Conservation (phyloP, 2,113 vertebrate genomes). For the Tonatia bakeri region DNA sequence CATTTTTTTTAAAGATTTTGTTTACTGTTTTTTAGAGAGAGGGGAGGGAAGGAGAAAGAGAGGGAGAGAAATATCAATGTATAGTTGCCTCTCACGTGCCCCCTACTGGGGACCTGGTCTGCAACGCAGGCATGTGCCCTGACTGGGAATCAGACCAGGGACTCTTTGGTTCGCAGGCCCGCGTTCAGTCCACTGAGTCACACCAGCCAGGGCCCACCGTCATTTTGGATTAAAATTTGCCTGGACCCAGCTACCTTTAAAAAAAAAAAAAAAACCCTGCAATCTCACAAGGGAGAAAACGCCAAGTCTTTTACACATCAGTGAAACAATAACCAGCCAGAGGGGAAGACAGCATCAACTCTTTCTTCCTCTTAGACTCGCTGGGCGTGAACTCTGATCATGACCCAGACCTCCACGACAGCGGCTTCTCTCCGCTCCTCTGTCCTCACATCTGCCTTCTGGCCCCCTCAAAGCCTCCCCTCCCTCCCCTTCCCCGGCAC, state of each 20-base stretch:
- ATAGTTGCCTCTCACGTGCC: too few relatives aligned
- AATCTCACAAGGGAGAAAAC: not conserved
- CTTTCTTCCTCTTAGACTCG: not conserved
- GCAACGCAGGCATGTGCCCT: too few relatives aligned
- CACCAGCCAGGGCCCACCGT: too few relatives aligned
- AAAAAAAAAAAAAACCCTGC: too few relatives aligned
- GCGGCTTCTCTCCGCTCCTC: not conserved
- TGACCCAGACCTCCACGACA: not conserved
- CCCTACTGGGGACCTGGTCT: too few relatives aligned
- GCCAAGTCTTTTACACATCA: not conserved
- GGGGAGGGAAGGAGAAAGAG: too few relatives aligned
- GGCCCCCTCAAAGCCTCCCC: not conserved
- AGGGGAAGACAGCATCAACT: not conserved
- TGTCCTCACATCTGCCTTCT: not conserved
- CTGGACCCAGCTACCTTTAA: not conserved
- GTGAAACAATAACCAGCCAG: not conserved
- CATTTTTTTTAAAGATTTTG: not conserved
- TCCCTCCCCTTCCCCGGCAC: not conserved
- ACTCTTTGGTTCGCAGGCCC: too few relatives aligned
- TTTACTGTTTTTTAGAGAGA: too few relatives aligned
- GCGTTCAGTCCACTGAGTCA: too few relatives aligned
- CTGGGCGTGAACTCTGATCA: not conserved
- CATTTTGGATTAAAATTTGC: not conserved
- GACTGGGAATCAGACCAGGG: too few relatives aligned
- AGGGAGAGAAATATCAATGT: too few relatives aligned